A percentile compares a stretch with the other conserved stretches of the same genome.
Conservation (phyloP, 2,113 vertebrate genomes). For the Cyanoramphus novaezelandiae region DNA sequence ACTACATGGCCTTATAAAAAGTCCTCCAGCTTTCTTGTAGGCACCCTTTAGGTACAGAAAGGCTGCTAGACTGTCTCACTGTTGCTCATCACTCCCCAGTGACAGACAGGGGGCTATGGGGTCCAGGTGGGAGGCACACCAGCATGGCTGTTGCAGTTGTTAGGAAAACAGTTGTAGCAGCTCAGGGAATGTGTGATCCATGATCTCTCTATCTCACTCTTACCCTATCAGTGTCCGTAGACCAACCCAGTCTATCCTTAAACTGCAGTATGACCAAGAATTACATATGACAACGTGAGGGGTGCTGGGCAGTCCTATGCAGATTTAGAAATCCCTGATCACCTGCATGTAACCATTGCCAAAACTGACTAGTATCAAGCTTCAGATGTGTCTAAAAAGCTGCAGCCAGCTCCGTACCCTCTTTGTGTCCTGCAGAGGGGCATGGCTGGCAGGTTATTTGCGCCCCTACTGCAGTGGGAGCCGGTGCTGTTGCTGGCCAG, state of each 20-base stretch:
- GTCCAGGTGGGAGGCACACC: not conserved
- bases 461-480: not conserved
- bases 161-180: not conserved
- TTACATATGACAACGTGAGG: not conserved
- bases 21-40: not conserved
- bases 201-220: not conserved
- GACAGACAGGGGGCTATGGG: not conserved
- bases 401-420: not conserved
- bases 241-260: not conserved
- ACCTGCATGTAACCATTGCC: not conserved
- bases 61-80: not conserved
- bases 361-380: not conserved
- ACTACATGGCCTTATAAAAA: not conserved
- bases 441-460: not conserved
- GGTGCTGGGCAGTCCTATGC: not conserved
- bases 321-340: not conserved
- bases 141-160: not conserved
- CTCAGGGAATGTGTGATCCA: accelerated
- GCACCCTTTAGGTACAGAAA: not conserved
- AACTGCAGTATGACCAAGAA: not conserved
- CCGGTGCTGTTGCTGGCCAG: not conserved
- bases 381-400: not conserved
- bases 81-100: not conserved
- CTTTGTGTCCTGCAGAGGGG: not conserved
- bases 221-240: not conserved